phyloP scores from a whole-genome alignment of 2,797 vertebrate genomes.

The Lutjanus argentimaculatus region DNA sequence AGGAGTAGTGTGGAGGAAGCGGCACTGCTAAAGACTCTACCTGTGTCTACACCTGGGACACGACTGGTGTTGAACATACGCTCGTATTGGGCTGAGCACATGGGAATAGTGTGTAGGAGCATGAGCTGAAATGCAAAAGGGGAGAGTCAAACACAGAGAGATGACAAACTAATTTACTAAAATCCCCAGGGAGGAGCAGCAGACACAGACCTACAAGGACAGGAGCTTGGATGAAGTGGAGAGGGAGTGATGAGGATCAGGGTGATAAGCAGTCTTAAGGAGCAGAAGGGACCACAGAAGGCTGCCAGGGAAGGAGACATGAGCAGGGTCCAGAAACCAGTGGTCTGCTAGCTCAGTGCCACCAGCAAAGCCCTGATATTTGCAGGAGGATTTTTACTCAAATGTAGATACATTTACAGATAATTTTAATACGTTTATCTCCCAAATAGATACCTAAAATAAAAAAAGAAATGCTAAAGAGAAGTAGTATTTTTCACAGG shows the following conservation, averaged over 20 bases:
- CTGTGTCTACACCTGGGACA: slow-evolving; percentile 90
- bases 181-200: slow-evolving; percentile 61
- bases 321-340: slow-evolving; percentile 72
- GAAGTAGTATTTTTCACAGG: slow-evolving; percentile 23
- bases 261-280: slow-evolving; percentile 61
- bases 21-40: slow-evolving; percentile 84
- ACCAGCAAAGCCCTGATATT: slow-evolving; percentile 67
- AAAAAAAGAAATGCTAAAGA: slow-evolving; percentile 2
- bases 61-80: slow-evolving; percentile 90
- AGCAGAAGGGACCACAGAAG: slow-evolving; percentile 58
- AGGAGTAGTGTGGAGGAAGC: slow-evolving; percentile 69
- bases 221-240: slow-evolving; percentile 64
- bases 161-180: slow-evolving; percentile 76
- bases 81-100: slow-evolving; percentile 91
- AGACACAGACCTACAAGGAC: slow-evolving; percentile 71
- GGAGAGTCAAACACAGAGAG: slow-evolving; percentile 84
- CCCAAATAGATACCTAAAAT: not conserved
- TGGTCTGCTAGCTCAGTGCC: slow-evolving; percentile 54
- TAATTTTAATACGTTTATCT: not conserved
- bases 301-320: slow-evolving; percentile 48
- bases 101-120: slow-evolving; percentile 89
- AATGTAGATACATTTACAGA: not conserved
- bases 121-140: slow-evolving; percentile 92
- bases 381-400: not conserved
- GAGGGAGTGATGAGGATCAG: slow-evolving; percentile 60